These are phyloP conservation scores for Acanthiza pusilla DNA, from an alignment of 2,797 vertebrate species.

Conservation along the genomic window DNA sequence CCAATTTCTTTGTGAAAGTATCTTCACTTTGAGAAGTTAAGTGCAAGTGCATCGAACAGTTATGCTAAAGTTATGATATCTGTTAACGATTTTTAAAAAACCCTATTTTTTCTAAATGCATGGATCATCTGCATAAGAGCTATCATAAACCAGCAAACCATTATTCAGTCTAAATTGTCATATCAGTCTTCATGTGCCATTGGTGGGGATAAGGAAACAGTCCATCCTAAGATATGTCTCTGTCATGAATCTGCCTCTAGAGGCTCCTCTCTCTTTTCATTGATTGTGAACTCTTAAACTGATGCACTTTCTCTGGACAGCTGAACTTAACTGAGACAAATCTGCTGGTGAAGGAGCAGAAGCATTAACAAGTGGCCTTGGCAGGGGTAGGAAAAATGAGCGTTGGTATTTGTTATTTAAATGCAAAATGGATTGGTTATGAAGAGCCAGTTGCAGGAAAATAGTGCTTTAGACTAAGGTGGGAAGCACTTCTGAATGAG, in stretches of 20 bases:
- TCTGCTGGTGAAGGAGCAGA: not conserved
- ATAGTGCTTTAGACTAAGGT: not conserved
- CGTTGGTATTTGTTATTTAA: not conserved
- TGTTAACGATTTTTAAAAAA: not conserved
- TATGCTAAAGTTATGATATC: not conserved
- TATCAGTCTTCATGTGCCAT: not conserved
- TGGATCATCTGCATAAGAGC: not conserved
- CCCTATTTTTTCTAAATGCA: not conserved
- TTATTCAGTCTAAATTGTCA: not conserved
- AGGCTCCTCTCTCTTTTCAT: not conserved
- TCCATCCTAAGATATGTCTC: not conserved
- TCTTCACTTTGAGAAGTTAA: not conserved
- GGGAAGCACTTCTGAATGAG: not conserved
- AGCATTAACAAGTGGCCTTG: not conserved
- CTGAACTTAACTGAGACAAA: not conserved
- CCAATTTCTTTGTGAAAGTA: not conserved
- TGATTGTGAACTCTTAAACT: not conserved
- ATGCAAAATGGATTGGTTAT: fast-evolving
- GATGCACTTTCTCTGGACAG: not conserved
- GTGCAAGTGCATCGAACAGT: not conserved
- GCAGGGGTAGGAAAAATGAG: not conserved
- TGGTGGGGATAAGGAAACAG: not conserved
- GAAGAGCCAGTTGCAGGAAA: not conserved
- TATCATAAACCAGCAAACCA: not conserved
- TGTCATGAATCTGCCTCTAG: not conserved